phyloP scores from a whole-genome alignment of 2,113 vertebrate genomes.

The Clarias macrocephalus region DNA sequence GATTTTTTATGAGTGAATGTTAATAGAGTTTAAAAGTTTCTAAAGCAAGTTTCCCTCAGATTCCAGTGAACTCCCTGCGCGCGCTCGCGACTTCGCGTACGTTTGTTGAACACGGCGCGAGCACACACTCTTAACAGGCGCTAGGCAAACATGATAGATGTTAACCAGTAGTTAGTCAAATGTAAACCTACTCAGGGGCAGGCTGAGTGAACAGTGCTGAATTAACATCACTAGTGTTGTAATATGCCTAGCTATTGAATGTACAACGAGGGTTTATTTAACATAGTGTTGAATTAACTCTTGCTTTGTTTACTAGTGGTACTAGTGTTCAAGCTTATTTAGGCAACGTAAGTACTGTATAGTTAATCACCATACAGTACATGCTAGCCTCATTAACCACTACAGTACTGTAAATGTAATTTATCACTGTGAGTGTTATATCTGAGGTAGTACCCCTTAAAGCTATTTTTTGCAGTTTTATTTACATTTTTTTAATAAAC shows the following conservation, averaged over 20 bases:
- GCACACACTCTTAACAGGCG: neutral
- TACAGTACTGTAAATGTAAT: neutral
- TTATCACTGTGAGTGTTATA: neutral
- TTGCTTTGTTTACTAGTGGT: neutral
- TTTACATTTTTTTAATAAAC: too few species aligned
- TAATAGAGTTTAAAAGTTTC: neutral
- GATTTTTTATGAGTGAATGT: neutral
- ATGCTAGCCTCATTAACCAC: neutral
- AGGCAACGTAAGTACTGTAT: neutral
- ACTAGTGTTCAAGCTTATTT: neutral
- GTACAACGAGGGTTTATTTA: neutral
- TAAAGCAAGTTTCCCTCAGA: too few species aligned
- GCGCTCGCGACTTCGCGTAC: neutral
- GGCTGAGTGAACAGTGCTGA: neutral
- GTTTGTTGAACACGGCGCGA: neutral
- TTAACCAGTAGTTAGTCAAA: too few species aligned
- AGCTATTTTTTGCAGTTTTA: too few species aligned
- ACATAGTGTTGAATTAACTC: neutral
- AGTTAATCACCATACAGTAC: neutral
- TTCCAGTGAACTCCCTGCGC: neutral
- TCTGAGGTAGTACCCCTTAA: neutral
- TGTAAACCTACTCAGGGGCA: neutral
- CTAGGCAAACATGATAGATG: neutral
- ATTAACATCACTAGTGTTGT: neutral
- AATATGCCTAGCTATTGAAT: neutral